Base-by-base conservation (phyloP, 2,113 vertebrate genomes). In the Macrotis lagotis region DNA sequence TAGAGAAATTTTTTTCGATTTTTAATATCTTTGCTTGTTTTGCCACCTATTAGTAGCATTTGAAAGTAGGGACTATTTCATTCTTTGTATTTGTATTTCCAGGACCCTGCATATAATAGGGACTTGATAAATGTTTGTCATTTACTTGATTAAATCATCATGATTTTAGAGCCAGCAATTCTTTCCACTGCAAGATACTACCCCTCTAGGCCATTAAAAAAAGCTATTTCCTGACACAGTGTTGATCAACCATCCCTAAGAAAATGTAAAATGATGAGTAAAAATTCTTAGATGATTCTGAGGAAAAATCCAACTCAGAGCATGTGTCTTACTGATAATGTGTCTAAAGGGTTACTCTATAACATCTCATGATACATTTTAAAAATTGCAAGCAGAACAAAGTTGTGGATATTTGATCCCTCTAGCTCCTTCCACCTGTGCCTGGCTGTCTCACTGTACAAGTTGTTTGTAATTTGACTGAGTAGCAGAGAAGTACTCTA, bases 11-110 rank as follows among this genome's bases (percentile, higher is more conserved):
- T 48, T 0, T 94, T 92, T 89, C n/a, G 88, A 44, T 90, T 48
- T 96, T 95, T 93, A 48, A 91, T 10, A 52, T 48, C 4, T 16
- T 89, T 48, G 16, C 31, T 44, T 95, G 74, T 52, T 31, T 52
- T 52, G 22, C 51, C 16, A 47, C 28, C 26, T n/a, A 48, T 59
- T 59, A 25, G 31, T 2, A 12, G 37, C 14, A 74, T 44, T 24
- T 83, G n/a, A 83, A 1, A 83, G 19, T 83, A 44, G 16, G n/a
- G n/a, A 83, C 22, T 19, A 44, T 83, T 83, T 83, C 37, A 8
- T 0, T 37, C 66, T 83, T 83, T 44, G 66, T 24, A 44, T 66
- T 66, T 66, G 55, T 66, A 66, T 37, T 31, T 66, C 8, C 28
- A 66, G 55, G 10, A 37, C n/a, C 59, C 7, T 83, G 19, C n/a